Percentiles rank a stretch among this genome's conserved stretches.
These are phyloP conservation scores for Dorcus hopei DNA, from an alignment of 2,888 invertebrate genomes.

Conservation along the genomic window DNA sequence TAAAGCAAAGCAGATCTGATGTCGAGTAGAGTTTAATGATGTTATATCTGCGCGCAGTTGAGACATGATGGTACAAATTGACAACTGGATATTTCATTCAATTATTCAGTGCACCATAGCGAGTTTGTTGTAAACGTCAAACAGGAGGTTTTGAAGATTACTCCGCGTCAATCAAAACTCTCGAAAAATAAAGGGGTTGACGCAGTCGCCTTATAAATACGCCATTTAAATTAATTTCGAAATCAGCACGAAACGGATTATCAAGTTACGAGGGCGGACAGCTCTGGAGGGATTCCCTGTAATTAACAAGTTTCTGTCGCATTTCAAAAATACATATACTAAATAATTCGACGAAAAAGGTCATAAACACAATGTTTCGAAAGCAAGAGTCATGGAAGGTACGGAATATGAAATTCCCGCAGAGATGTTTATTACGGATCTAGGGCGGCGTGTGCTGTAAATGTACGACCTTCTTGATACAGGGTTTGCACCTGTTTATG, in stretches of 20 bases:
- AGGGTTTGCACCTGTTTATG: constrained; percentile 43
- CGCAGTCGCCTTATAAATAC: neutral
- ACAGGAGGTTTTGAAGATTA: constrained; percentile 5
- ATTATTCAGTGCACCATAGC: constrained; percentile 33
- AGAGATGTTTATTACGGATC: constrained; percentile 29
- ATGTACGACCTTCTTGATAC: constrained; percentile 25
- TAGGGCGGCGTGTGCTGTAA: constrained; percentile 32
- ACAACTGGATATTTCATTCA: constrained; percentile 40
- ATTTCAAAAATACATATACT: too few species aligned
- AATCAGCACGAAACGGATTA: too few species aligned
- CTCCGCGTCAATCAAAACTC: constrained; percentile 23
- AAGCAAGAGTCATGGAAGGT: constrained; percentile 25
- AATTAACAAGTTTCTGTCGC: too few species aligned
- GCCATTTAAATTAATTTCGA: neutral
- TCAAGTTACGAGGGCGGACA: too few species aligned
- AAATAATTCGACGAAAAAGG: constrained; percentile 8
- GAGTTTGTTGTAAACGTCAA: constrained; percentile 18
- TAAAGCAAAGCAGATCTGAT: constrained; percentile 36
- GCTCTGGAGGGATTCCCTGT: too few species aligned
- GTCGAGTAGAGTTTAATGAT: constrained; percentile 40
- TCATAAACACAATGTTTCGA: constrained; percentile 16
- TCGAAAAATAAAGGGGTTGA: constrained; percentile 23
- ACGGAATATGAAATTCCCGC: constrained; percentile 31
- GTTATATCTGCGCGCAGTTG: constrained; percentile 36
- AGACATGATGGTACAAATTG: constrained; percentile 41